Evolutionary conservation across 1,140 invertebrate genomes (phyloP).

Genomic region (Probaryconus sp.): DNA sequence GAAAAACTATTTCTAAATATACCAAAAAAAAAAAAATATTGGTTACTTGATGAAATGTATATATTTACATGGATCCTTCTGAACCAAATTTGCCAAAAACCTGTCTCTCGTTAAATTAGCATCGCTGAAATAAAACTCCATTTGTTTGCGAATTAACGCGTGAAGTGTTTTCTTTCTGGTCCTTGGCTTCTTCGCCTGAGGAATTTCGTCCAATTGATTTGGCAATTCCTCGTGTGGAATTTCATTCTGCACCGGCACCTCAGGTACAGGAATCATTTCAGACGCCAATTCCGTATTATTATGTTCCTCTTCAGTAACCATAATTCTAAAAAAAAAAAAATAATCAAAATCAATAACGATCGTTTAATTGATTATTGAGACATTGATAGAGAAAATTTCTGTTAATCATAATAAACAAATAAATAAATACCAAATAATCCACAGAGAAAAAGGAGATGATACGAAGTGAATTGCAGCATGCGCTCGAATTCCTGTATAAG

Average conservation of each 20-base stretch:
- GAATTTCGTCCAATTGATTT: constrained; percentile 62
- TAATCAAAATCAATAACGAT: constrained; percentile 2
- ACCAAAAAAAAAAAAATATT: neutral
- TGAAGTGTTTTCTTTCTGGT: constrained; percentile 85
- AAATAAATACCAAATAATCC: too few species aligned
- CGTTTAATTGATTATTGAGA: too few species aligned
- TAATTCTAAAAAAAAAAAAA: constrained; percentile 44
- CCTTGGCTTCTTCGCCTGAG: constrained; percentile 75
- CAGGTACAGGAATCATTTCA: constrained; percentile 72
- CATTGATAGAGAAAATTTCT: too few species aligned
- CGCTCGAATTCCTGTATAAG: too few species aligned
- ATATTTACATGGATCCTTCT: constrained; percentile 84
- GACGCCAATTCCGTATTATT: constrained; percentile 72
- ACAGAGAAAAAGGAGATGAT: too few species aligned
- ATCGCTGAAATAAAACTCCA: constrained; percentile 97
- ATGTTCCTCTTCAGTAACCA: constrained; percentile 76
- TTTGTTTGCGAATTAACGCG: constrained; percentile 86
- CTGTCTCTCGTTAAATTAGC: constrained; percentile 92
- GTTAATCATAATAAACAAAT: too few species aligned
- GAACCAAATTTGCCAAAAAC: constrained; percentile 84
- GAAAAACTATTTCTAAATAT: neutral
- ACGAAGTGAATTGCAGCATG: too few species aligned
- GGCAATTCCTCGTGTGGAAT: constrained; percentile 9
- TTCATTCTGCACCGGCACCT: constrained; percentile 61
- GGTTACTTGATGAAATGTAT: constrained; percentile 1